These are phyloP conservation scores for Lamproptera curius DNA, from an alignment of 2,888 invertebrate genomes.

Conservation along the genomic window DNA sequence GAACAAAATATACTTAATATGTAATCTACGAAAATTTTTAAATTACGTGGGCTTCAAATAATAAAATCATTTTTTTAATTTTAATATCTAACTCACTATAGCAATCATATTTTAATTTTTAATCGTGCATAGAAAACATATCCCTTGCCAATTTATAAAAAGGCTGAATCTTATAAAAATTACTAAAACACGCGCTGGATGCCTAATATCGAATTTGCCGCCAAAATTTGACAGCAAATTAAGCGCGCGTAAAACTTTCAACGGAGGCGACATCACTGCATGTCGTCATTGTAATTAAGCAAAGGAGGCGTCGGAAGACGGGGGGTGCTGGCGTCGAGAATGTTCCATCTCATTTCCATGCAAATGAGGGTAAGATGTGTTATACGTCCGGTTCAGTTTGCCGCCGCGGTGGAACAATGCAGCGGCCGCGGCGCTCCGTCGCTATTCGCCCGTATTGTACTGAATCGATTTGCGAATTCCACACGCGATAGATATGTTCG, in stretches of 20 bases:
- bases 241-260: background rate
- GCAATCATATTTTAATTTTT: too few species aligned
- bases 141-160: too few species aligned
- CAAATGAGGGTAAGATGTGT: constrained; percentile 68
- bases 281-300: constrained; percentile 68
- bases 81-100: too few species aligned
- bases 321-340: constrained; percentile 55
- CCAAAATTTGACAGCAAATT: constrained; percentile 4
- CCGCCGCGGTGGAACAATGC: constrained; percentile 38
- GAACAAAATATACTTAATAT: too few species aligned
- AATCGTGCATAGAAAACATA: too few species aligned
- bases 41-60: too few species aligned
- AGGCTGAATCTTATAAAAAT: too few species aligned
- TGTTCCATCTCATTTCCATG: constrained; percentile 76
- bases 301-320: constrained; percentile 67
- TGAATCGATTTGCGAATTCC: constrained; percentile 14
- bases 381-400: constrained; percentile 48
- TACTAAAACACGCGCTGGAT: too few species aligned
- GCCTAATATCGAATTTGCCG: too few species aligned
- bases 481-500: constrained; percentile 4
- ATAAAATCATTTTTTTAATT: too few species aligned
- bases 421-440: constrained; percentile 25
- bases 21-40: too few species aligned
- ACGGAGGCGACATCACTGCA: constrained; percentile 36
- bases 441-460: constrained; percentile 15